Evolutionary conservation across 2,113 vertebrate genomes (phyloP), one percentile per base, ranked within the genome.

Genomic region (Thryonomys swinderianus): DNA sequence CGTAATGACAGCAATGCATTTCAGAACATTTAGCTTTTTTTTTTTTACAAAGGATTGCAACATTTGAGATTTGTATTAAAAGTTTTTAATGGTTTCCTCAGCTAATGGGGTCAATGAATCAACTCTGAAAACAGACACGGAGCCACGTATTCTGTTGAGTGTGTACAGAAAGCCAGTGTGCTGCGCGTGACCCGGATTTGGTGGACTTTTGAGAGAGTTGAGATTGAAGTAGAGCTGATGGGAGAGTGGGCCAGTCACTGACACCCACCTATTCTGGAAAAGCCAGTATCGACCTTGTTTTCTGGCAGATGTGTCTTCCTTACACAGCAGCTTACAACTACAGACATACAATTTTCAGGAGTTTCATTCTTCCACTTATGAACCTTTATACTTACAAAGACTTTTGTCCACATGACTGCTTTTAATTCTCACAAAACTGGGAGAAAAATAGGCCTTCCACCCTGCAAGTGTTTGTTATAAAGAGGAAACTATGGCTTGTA

Each of bases 391-490:
- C 67, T 71, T 78, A 85, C n/a, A 73, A 78, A 81, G 17, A 0
- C 23, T 89, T 76, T 78, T 1, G 5, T 67, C 20, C 5, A 76
- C 32, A 27, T n/a, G 79, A 7, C 48, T 81, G 8, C 17, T 32
- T 90, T 89, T 84, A 84, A 64, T 95, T 94, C 17, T 88, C 66
- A 78, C 7, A 57, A 82, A 87, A 53, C 11, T 9, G 42, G 42
- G 1, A 45, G 23, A 71, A 18, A n/a, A 53, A 37, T 13, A 62
- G 62, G 16, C 42, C 27, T 64, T 23, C 34, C 40, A 27, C 10
- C 2, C 7, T 6, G 34, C 48, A 21, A 67, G 40, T 23, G 10
- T 6, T 25, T 74, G 3, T 23, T 14, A 30, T 55, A 61, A 78
- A n/a, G 64, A 81, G 40, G 23, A 85, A 71, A 69, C 9, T 37